These are phyloP conservation scores for Leucoraja erinaceus DNA, from an alignment of 2,113 vertebrate genomes.

Conservation along the genomic window DNA sequence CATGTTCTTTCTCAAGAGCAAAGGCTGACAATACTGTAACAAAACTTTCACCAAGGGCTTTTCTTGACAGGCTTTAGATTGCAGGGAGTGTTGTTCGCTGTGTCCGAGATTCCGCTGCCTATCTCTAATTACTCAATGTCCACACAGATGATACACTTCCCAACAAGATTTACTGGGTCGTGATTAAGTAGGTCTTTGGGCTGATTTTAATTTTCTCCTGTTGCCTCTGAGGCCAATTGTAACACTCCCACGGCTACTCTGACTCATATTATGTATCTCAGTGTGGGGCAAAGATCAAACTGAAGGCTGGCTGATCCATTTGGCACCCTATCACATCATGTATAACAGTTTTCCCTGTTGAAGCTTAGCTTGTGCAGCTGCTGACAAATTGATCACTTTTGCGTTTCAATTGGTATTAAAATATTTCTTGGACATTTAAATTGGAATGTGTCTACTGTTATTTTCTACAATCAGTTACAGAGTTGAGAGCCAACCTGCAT, in stretches of 20 bases:
- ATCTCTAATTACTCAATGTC: background rate
- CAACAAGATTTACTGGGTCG: background rate
- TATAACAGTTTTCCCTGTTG: background rate
- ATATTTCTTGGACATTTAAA: background rate
- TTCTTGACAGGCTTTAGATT: background rate
- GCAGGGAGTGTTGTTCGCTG: background rate
- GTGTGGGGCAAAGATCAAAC: constrained; percentile 10
- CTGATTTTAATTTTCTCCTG: constrained; percentile 20
- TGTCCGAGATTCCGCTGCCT: background rate
- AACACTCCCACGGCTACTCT: constrained; percentile 16
- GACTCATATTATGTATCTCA: background rate
- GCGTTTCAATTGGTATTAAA: constrained; percentile 17
- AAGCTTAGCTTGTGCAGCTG: constrained; percentile 19
- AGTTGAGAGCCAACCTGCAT: constrained; percentile 6
- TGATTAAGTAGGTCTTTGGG: constrained; percentile 9
- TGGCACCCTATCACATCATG: constrained; percentile 18
- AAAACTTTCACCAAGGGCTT: background rate
- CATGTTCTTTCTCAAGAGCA: background rate
- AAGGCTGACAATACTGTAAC: background rate
- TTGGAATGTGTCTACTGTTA: background rate
- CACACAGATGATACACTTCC: background rate
- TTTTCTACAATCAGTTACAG: background rate
- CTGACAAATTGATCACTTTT: constrained; percentile 17
- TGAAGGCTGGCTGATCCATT: constrained; percentile 4
- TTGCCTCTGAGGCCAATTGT: constrained; percentile 17